These are phyloP conservation scores for Tetragonula carbonaria DNA, from an alignment of 2,888 invertebrate genomes.

Conservation along the genomic window DNA sequence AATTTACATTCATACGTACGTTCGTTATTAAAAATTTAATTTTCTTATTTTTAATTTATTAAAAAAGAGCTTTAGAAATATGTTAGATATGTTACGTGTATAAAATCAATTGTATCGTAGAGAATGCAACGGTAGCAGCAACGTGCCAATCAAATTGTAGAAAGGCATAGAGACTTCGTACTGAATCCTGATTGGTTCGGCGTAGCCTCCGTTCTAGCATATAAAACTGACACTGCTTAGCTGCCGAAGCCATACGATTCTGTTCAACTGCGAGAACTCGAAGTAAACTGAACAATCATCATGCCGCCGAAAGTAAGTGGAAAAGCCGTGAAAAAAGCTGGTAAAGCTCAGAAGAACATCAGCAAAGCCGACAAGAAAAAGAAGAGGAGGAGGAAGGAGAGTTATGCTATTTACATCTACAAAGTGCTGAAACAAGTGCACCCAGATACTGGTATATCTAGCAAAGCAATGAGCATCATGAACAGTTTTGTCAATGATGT, in stretches of 20 bases:
- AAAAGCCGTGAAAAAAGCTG: conserved; percentile 65
- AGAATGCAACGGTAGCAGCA: neutral
- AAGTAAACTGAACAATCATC: neutral
- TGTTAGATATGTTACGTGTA: neutral
- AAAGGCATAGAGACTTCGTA: neutral
- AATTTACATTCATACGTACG: too few species aligned
- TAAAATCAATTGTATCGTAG: conserved; percentile 33
- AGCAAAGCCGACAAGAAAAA: conserved; percentile 80
- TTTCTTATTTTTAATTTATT: neutral
- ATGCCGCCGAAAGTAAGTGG: conserved; percentile 72
- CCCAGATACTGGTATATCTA: conserved; percentile 85
- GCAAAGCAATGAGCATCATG: conserved; percentile 53
- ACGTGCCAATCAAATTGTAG: conserved; percentile 20
- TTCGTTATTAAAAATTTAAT: neutral
- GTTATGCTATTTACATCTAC: conserved; percentile 85
- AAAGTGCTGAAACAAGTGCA: conserved; percentile 86
- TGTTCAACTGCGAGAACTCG: neutral
- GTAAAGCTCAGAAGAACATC: conserved; percentile 63
- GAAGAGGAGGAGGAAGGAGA: conserved; percentile 82
- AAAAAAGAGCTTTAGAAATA: neutral
- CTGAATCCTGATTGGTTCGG: conserved; percentile 37
- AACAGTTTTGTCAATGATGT: conserved; percentile 74
- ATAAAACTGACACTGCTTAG: conserved; percentile 24
- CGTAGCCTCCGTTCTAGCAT: neutral
- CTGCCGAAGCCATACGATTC: neutral